phyloP scores from a whole-genome alignment of 2,888 invertebrate genomes.

The Lithodes maja region DNA sequence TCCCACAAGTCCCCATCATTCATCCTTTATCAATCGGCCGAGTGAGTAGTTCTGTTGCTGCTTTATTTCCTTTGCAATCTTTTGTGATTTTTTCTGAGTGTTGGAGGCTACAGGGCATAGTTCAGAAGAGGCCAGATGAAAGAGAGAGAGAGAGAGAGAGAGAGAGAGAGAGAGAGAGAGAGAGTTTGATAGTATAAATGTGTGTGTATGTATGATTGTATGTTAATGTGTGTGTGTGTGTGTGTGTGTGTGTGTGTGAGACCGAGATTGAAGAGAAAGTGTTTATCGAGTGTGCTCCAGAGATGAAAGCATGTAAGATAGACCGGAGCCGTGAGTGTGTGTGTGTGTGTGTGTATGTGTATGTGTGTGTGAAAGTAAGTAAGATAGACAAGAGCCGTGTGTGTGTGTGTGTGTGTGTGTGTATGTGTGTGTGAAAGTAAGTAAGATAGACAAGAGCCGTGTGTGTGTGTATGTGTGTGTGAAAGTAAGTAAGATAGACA shows the following conservation, averaged over 20 bases:
- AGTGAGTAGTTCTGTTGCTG: too few species aligned
- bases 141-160: background rate
- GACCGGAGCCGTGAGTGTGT: conserved; percentile 9
- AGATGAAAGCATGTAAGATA: background rate
- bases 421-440: background rate
- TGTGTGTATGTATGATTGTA: conserved; percentile 27
- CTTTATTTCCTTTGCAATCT: too few species aligned
- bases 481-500: background rate
- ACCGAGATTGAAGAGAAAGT: background rate
- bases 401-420: background rate
- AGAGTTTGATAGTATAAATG: conserved; percentile 7
- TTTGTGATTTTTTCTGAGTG: too few species aligned
- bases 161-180: background rate
- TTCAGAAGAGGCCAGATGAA: background rate
- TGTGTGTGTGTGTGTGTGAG: background rate
- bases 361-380: background rate
- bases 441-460: background rate
- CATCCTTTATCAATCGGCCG: too few species aligned
- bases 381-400: background rate
- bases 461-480: conserved; percentile 14
- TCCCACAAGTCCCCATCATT: too few species aligned
- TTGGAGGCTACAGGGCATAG: too few species aligned
- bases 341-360: conserved; percentile 24
- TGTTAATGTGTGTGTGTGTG: conserved; percentile 15
- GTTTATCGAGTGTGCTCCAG: background rate